phyloP scores from a whole-genome alignment of 2,888 invertebrate species.

The Cephus pygmeus region DNA sequence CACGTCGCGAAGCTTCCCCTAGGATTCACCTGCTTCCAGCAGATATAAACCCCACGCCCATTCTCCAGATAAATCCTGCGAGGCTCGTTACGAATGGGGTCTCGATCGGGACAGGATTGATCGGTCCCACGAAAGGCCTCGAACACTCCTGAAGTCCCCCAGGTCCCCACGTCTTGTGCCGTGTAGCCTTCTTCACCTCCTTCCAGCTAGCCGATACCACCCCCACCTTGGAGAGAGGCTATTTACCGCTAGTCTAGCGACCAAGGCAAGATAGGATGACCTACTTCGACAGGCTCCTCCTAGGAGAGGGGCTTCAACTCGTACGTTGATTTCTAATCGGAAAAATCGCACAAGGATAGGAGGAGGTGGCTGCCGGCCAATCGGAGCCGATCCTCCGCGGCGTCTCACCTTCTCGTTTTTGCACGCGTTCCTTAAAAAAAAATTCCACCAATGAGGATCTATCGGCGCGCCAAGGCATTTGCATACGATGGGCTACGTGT shows the following conservation, averaged over 20 bases:
- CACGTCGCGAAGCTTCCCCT: slow-evolving; percentile 38
- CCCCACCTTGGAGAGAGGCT: slow-evolving; percentile 51
- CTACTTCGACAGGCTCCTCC: slow-evolving; percentile 64
- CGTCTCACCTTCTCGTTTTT: slow-evolving; percentile 36
- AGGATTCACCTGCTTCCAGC: slow-evolving; percentile 41
- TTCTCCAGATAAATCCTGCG: not conserved
- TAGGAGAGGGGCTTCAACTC: slow-evolving; percentile 61
- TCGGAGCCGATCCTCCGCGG: slow-evolving; percentile 34
- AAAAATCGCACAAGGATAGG: slow-evolving; percentile 55
- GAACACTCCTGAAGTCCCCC: not conserved
- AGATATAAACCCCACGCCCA: not conserved
- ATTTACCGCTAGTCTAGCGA: slow-evolving; percentile 47
- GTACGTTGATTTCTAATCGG: slow-evolving; percentile 59
- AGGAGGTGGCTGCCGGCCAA: slow-evolving; percentile 39
- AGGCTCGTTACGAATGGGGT: not conserved
- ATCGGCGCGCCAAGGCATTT: slow-evolving; percentile 32
- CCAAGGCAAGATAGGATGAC: slow-evolving; percentile 61
- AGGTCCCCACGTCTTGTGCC: not conserved
- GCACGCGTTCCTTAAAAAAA: slow-evolving; percentile 23
- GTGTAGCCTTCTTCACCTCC: not conserved
- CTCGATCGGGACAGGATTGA: not conserved
- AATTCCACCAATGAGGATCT: slow-evolving; percentile 24
- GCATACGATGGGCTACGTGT: slow-evolving; percentile 25
- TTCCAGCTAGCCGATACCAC: slow-evolving; percentile 30
- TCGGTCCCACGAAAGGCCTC: not conserved